Evolutionary conservation across 2,113 vertebrate species (phyloP), one percentile per base, ranked within the genome.

Genomic region (Mustela lutreola): DNA sequence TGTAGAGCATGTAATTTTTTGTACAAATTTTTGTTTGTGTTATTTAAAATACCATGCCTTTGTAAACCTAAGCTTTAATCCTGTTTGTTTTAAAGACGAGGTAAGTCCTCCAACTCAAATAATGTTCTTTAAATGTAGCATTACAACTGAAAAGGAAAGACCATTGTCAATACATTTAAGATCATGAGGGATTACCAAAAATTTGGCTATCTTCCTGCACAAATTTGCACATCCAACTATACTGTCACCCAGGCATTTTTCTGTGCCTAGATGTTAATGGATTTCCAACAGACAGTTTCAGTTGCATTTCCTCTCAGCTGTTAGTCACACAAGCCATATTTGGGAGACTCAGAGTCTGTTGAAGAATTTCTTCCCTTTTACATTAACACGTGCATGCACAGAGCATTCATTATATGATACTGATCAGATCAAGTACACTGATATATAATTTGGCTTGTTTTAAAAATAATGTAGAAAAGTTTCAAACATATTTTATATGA

Each of bases 241-340:
- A 21, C 78, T 78, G 56, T 93, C 96, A 95, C 42, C 60, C 56
- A 60, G n/a, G 56, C 45, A 12, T 73, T 88, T 90, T 60, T 53
- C 75, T 92, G 92, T 75, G 93, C 53, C 53, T 63, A 28, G 60
- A 31, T 97, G 75, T 73, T 96, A 9, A 39, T 89, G 93, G 56
- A 86, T 96, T 90, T 95, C 53, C 75, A 92, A 62, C 79, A 80
- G 79, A 83, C 88, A 73, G 82, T 81, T 95, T 81, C n/a, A 85
- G 89, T 95, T 79, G 62, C 22, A 42, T 95, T 93, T 87, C 88
- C 63, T 92, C 92, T 91, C 80, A 97, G 96, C 87, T 96, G 45
- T 97, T 95, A 91, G 94, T 94, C 92, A 91, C 90, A 82, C 21
- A 39, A 26, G 31, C 65, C 67, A 11, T 89, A 65, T 96, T 94